Base-by-base conservation (phyloP, 2,797 vertebrate genomes). In the Petrocephalus schoutedeni region DNA sequence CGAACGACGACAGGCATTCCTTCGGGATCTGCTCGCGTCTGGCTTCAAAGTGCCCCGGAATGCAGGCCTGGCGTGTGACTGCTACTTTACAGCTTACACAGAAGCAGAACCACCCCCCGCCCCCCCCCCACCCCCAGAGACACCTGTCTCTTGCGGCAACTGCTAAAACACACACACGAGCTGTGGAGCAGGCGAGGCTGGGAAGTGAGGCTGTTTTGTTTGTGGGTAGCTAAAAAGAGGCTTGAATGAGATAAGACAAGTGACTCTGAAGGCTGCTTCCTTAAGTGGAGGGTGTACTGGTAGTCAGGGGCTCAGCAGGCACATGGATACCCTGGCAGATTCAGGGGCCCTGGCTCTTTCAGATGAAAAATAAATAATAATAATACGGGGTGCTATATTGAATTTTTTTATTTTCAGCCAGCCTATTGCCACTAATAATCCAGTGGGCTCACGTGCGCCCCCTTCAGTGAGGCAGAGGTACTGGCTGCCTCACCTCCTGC, bases 31-130 rank as follows among this genome's bases (percentile, higher is more conserved):
- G 59, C 45, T 53, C 41, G 49, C n/a, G 89, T 89, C 87, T 53
- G 85, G 85, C 90, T 91, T 92, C 91, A 92, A 91, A 91, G 90
- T 54, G 85, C 83, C 41, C 88, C 41, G 85, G 90, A 92, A 90
- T 92, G 85, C 88, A 82, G 89, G 85, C 86, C 41, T 36, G 58
- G 80, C 86, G 85, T 64, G 64, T 32, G 82, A 82, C 88, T 59
- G 86, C 88, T 87, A 90, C 86, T 67, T 89, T 88, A 84, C 12
- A 64, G 87, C 58, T 91, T 90, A 89, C 87, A 89, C 89, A 85
- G 87, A 89, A 88, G 90, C 49, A 45, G 41, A 45, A 45, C 3
- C 41, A 45, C 84, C n/a, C 83, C 86, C 80, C 45, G 5, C 53
- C 84, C n/a, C 83, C 86, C 80, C 45, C 12, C 54, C 91, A 90